Evolutionary conservation across 2,888 invertebrate genomes (phyloP), one percentile per base, ranked within the genome.

Genomic region (Pilophorus perplexus): DNA sequence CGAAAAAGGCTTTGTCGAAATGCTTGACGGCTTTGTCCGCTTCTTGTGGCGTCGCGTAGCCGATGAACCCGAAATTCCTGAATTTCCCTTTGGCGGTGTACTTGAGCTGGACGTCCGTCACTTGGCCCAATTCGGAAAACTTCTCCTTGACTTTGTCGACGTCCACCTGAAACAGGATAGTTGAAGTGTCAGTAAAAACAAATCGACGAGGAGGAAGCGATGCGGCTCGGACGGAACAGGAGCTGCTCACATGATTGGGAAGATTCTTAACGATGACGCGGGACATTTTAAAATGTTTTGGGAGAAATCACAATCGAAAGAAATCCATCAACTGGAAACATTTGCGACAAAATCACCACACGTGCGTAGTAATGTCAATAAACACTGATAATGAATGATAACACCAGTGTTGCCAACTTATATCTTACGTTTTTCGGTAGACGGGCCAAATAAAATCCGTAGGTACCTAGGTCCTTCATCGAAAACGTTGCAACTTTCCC

Each of bases 91-190:
- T 88, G 72, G 87, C 84, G 0, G 93, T 93, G 74, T 89, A 96
- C 77, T 97, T 98, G 5, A 98, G 78, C 74, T 93, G 91, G 5
- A 96, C 84, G 79, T 99, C 98, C 5, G 97, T 98, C 6, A 99
- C 85, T 70, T 84, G 84, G 20, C 95, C 95, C 74, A 89, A 88
- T 73, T 85, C 78, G 54, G 85, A 82, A 77, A 97, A 96, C 62
- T 88, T 76, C 72, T 86, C 82, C 72, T 84, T 84, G 12, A 97
- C 77, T 75, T 86, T 86, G 1, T 88, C 85, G 70, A 88, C 88
- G 50, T 40, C 10, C 33, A 27, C 23, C 33, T 27, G 28, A 10
- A 25, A 37, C 38, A 25, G 37, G n/a, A 46, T 6, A 33, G 44
- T 10, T 14, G 3, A 25, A n/a, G 4, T 10, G 14, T 14, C 14